Conservation (phyloP, 2,888 invertebrate species). For the Caenorhabditis sp. region DNA sequence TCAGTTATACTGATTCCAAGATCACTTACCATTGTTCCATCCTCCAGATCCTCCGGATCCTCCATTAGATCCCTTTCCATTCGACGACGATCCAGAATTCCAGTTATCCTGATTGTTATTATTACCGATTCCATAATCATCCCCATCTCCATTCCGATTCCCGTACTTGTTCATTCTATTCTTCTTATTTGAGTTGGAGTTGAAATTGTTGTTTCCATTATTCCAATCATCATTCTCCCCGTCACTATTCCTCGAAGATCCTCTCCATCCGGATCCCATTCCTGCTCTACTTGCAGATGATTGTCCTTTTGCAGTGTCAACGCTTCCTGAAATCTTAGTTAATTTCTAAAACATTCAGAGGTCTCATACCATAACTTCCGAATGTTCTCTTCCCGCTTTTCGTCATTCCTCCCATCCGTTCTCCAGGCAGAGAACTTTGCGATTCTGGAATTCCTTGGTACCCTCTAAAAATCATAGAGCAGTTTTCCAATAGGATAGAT, state of each 20-base stretch:
- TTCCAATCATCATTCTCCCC: constrained; percentile 55
- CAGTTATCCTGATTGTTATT: constrained; percentile 42
- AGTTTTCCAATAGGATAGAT: neutral
- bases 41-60: constrained; percentile 17
- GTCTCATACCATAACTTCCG: constrained; percentile 52
- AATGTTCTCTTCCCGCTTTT: constrained; percentile 58
- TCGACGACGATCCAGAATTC: constrained; percentile 33
- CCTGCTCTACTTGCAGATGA: constrained; percentile 40
- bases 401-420: constrained; percentile 57
- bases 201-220: constrained; percentile 36
- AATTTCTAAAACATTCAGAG: neutral
- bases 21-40: constrained; percentile 32
- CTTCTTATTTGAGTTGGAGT: constrained; percentile 26
- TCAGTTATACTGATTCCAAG: neutral
- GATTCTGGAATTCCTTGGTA: constrained; percentile 61
- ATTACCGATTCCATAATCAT: constrained; percentile 27
- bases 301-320: constrained; percentile 59
- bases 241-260: constrained; percentile 29
- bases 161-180: constrained; percentile 48
- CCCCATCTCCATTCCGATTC: constrained; percentile 40
- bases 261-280: constrained; percentile 32
- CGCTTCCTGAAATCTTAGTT: constrained; percentile 39
- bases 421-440: constrained; percentile 29
- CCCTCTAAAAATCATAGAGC: constrained; percentile 19
- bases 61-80: constrained; percentile 15